Evolutionary conservation across 2,113 vertebrate genomes (phyloP).

Genomic region (Aegithalos caudatus): DNA sequence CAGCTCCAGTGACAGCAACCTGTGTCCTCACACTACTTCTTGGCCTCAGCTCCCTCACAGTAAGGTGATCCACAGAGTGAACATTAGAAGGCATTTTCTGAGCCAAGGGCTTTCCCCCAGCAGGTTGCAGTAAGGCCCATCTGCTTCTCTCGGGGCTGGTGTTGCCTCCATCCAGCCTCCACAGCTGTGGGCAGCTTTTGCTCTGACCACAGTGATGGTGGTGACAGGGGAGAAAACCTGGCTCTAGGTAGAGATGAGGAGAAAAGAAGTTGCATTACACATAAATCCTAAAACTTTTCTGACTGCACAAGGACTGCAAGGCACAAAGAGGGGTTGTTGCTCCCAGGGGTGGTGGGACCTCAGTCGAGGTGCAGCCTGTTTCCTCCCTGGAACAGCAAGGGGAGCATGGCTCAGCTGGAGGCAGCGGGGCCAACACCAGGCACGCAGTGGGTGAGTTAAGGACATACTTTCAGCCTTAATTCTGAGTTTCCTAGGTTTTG

Average conservation of each 20-base stretch:
- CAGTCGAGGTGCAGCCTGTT: accelerated
- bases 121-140: background rate
- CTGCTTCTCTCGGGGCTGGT: background rate
- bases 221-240: background rate
- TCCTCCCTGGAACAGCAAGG: background rate
- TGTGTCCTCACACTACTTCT: background rate
- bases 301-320: background rate
- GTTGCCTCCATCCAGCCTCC: background rate
- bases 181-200: background rate
- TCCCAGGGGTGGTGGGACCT: accelerated
- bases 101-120: background rate
- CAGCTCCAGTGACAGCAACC: background rate
- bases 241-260: background rate
- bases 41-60: background rate
- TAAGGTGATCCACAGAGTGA: background rate
- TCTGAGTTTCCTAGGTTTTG: constrained; percentile 71
- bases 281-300: background rate
- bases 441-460: constrained; percentile 63
- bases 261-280: background rate
- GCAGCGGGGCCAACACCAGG: background rate
- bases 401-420: background rate
- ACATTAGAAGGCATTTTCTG: background rate
- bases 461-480: constrained; percentile 66
- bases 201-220: background rate
- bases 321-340: background rate